phyloP scores from a whole-genome alignment of 2,797 vertebrate genomes.

The Tadarida brasiliensis region DNA sequence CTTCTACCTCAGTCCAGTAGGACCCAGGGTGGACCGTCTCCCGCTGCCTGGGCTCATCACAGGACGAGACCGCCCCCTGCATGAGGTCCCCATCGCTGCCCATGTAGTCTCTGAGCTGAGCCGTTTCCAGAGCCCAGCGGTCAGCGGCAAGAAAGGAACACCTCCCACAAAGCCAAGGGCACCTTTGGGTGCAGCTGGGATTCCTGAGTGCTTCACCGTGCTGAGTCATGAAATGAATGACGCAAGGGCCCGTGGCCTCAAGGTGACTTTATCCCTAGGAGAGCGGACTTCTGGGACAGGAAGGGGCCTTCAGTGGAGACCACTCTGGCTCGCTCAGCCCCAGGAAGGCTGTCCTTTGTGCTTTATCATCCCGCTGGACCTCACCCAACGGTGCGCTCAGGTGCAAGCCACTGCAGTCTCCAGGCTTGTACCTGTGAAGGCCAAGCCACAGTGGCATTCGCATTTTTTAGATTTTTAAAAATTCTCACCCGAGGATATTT shows the following conservation, averaged over 20 bases:
- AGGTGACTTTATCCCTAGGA: neutral
- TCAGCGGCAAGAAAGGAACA: neutral
- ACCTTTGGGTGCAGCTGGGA: neutral
- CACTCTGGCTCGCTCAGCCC: neutral
- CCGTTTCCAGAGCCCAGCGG: neutral
- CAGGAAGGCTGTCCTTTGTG: neutral
- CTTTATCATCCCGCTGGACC: neutral
- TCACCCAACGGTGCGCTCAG: neutral
- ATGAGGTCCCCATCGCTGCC: neutral
- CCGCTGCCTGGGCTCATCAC: neutral
- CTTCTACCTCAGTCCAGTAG: neutral
- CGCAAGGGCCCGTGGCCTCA: neutral
- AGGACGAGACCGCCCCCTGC: too few species aligned
- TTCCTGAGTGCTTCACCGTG: neutral
- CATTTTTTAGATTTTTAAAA: neutral
- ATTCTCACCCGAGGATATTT: too few species aligned
- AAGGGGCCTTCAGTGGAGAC: neutral
- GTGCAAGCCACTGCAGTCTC: neutral
- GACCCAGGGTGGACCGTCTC: accelerated
- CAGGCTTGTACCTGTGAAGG: neutral
- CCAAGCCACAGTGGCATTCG: neutral
- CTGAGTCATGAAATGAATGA: neutral
- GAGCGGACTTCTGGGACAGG: neutral
- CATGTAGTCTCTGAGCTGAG: too few species aligned
- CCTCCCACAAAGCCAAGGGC: neutral